Conservation (phyloP, 2,888 invertebrate species). For the Ichneumoninae sp. region DNA sequence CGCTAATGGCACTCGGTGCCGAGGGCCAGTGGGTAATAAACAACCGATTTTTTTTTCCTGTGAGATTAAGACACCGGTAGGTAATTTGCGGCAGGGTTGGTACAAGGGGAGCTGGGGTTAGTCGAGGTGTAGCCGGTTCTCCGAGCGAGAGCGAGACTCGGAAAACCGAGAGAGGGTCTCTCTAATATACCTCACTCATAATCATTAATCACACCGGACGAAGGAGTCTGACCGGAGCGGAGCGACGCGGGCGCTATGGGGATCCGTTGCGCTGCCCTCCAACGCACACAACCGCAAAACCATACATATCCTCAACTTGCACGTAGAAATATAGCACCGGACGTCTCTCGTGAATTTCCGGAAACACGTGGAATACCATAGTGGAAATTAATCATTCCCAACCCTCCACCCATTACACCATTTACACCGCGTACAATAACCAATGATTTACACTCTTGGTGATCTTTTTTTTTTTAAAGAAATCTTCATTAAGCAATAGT, state of each 20-base stretch:
- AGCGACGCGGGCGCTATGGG: slow-evolving; percentile 52
- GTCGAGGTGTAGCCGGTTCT: slow-evolving; percentile 45
- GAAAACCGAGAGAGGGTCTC: slow-evolving; percentile 72
- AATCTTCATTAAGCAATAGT: neutral
- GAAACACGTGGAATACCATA: slow-evolving; percentile 66
- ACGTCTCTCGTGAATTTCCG: slow-evolving; percentile 67
- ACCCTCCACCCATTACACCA: slow-evolving; percentile 43
- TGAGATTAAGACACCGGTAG: slow-evolving; percentile 80
- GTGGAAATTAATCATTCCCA: slow-evolving; percentile 66
- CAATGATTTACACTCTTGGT: slow-evolving; percentile 44
- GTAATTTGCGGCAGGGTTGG: slow-evolving; percentile 76
- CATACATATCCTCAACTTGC: slow-evolving; percentile 36
- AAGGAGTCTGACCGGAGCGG: slow-evolving; percentile 69
- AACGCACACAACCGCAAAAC: slow-evolving; percentile 43
- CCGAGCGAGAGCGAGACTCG: slow-evolving; percentile 33
- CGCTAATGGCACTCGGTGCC: slow-evolving; percentile 57
- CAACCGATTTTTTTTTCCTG: slow-evolving; percentile 74
- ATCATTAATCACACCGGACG: slow-evolving; percentile 82
- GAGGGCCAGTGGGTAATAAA: slow-evolving; percentile 70
- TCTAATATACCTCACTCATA: slow-evolving; percentile 83
- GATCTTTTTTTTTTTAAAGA: slow-evolving; percentile 20
- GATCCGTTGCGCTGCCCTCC: slow-evolving; percentile 54
- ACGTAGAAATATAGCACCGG: slow-evolving; percentile 50
- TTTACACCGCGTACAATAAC: slow-evolving; percentile 40
- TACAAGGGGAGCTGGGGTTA: slow-evolving; percentile 28